Percentiles rank a stretch among this genome's conserved stretches.
These are phyloP conservation scores for Agrochola lychnidis DNA, from an alignment of 2,888 invertebrate species.

Conservation along the genomic window DNA sequence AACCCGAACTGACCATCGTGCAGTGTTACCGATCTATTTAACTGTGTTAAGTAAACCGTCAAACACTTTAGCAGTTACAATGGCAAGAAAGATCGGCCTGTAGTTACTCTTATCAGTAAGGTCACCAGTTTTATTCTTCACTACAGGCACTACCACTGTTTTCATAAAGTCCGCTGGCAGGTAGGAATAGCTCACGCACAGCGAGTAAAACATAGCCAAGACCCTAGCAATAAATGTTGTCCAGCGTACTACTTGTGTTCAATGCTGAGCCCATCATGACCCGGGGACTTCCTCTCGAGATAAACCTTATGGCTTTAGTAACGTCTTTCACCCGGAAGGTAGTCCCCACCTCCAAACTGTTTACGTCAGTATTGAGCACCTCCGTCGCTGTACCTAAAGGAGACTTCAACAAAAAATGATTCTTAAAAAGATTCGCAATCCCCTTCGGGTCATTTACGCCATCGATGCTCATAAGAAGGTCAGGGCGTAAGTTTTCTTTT, in stretches of 20 bases:
- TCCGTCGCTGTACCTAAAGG: too few relatives aligned
- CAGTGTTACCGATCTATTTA: background rate
- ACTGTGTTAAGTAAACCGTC: constrained; percentile 1
- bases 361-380: too few relatives aligned
- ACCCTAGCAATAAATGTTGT: background rate
- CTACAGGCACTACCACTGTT: background rate
- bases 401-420: too few relatives aligned
- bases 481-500: background rate
- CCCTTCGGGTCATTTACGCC: background rate
- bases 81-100: constrained; percentile 5
- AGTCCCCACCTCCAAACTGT: too few relatives aligned
- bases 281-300: too few relatives aligned
- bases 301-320: too few relatives aligned
- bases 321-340: too few relatives aligned
- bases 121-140: constrained; percentile 4
- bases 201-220: background rate
- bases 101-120: constrained; percentile 8
- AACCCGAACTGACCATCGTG: too few relatives aligned
- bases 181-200: background rate
- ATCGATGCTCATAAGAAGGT: background rate
- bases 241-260: too few relatives aligned
- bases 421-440: background rate
- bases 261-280: too few relatives aligned
- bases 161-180: background rate
- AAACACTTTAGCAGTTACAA: background rate